These are phyloP conservation scores for Morelia viridis DNA, from an alignment of 2,797 vertebrate genomes.

Conservation along the genomic window DNA sequence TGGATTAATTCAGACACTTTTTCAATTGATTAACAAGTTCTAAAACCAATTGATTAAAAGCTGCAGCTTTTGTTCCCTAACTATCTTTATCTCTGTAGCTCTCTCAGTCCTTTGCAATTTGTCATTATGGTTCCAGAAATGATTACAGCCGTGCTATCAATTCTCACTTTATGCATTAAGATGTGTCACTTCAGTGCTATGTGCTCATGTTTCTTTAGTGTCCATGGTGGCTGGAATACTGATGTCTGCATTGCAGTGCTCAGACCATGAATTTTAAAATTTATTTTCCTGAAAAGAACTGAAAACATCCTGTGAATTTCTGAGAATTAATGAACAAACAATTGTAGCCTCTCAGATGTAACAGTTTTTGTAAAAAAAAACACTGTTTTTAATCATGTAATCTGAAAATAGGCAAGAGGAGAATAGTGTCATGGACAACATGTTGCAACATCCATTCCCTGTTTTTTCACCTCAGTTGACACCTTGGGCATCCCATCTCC, in stretches of 20 bases:
- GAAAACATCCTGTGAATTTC: not conserved
- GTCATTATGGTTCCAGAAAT: not conserved
- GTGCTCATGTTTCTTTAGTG: not conserved
- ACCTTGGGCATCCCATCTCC: not conserved
- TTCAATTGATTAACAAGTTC: not conserved
- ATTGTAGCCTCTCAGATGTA: not conserved
- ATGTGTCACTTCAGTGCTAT: not conserved
- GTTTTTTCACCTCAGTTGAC: not conserved
- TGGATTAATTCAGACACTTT: not conserved
- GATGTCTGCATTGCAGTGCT: not conserved
- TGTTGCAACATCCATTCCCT: not conserved
- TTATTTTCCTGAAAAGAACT: not conserved
- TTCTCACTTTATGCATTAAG: not conserved
- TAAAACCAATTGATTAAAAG: not conserved
- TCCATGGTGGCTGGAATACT: not conserved
- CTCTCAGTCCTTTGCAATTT: not conserved
- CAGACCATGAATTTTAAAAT: not conserved
- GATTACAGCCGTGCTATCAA: not conserved
- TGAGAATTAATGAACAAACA: not conserved
- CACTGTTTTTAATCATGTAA: not conserved
- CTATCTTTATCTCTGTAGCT: not conserved
- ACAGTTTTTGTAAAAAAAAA: not conserved
- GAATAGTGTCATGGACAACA: not conserved
- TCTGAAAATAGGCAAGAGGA: not conserved
- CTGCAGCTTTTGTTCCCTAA: not conserved